phyloP scores from a whole-genome alignment of 2,888 invertebrate species.

The Cosmia pyralina region DNA sequence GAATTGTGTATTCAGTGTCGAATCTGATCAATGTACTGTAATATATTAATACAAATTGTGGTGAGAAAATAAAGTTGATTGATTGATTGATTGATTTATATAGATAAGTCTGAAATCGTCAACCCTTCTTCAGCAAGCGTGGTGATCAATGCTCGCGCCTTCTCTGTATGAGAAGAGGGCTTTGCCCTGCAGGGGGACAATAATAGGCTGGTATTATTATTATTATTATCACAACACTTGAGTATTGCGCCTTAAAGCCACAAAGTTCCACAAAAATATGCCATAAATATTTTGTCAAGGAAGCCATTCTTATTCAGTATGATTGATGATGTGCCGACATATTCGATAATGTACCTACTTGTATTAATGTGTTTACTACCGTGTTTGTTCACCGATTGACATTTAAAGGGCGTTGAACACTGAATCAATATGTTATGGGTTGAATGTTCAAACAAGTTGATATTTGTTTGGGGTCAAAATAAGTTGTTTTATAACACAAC shows the following conservation, averaged over 20 bases:
- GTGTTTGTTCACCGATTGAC: conserved; percentile 39
- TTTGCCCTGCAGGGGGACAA: no score
- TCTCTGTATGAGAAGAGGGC: no score
- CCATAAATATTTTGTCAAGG: conserved; percentile 19
- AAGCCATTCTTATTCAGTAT: conserved; percentile 30
- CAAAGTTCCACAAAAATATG: conserved; percentile 1
- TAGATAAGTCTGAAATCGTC: no score
- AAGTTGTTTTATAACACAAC: not conserved
- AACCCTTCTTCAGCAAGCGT: no score
- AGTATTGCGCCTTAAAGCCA: not conserved
- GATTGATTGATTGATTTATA: no score
- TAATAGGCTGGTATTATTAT: no score
- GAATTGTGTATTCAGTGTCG: no score
- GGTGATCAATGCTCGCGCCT: no score
- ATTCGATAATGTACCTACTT: conserved; percentile 17
- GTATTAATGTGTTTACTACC: conserved; percentile 15
- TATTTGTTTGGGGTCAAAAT: not conserved
- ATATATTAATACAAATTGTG: no score
- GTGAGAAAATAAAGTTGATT: no score
- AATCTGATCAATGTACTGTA: no score
- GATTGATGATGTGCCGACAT: conserved; percentile 49
- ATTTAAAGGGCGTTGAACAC: conserved; percentile 46
- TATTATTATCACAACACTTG: no score
- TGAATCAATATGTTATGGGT: conserved; percentile 29
- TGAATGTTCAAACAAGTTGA: conserved; percentile 7